Evolutionary conservation across 2,797 vertebrate genomes (phyloP), one percentile per base, ranked within the genome.

Genomic region (Pseudomugil gertrudae): DNA sequence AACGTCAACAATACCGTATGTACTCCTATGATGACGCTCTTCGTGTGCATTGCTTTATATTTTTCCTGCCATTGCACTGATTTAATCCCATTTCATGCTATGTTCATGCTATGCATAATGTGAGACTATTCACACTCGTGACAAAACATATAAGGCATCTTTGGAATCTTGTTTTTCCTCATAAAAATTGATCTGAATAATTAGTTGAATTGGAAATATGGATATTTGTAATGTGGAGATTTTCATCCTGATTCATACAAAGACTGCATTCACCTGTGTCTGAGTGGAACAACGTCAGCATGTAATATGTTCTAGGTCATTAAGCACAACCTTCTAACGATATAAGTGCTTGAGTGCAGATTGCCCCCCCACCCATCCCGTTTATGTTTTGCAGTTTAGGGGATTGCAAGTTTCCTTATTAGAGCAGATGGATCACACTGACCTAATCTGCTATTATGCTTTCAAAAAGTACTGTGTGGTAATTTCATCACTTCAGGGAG

Each of bases 401-500:
- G 69, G 58, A 79, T 36, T 65, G 84, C 61, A 75, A 57, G 76
- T 72, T 84, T 78, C 66, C 74, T 79, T 77, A 85, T 88, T 80
- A 83, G 71, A 84, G 80, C 51, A 72, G 78, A 85, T 86, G 76
- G 74, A 85, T 79, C 72, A 68, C 71, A 69, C 76, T 81, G 85
- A 89, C 88, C 87, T 86, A 79, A 91, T 90, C 83, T 74, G 69
- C 84, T 79, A 78, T 85, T 81, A 89, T 84, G 79, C 87, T 92
- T 85, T 87, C 87, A 89, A 85, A 83, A 88, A 87, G 76, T 63
- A 79, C 77, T 84, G 83, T 61, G 72, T 69, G 52, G 86, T 92
- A 88, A 92, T 92, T 87, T 89, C 84, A 91, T 91, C 87, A 87
- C 80, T 88, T 89, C 69, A 57, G 79, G n/a, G 38, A 84, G 86